A percentile compares a stretch with the other conserved stretches of the same genome.
These are phyloP conservation scores for Xylocampa areola DNA, from an alignment of 2,888 invertebrate species.

Conservation along the genomic window DNA sequence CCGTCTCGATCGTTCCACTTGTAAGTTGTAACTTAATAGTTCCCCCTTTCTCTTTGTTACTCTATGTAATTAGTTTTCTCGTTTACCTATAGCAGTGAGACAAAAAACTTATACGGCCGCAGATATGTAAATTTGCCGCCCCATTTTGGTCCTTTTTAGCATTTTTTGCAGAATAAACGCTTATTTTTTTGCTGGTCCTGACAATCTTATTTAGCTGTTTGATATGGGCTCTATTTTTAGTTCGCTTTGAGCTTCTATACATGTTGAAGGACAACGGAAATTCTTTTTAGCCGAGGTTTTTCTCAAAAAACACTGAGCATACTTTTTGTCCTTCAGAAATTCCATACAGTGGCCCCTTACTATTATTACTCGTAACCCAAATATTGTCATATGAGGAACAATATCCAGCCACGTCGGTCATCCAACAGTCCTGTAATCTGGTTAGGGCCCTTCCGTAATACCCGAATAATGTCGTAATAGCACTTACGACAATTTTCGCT, in stretches of 20 bases:
- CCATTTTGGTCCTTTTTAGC: conserved; percentile 21
- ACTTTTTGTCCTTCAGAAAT: conserved; percentile 9
- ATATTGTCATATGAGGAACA: conserved; percentile 14
- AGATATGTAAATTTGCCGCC: conserved; percentile 6
- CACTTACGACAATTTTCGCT: conserved; percentile 70
- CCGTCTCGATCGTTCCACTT: conserved; percentile 33
- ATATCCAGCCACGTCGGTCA: conserved; percentile 44
- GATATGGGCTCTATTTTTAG: conserved; percentile 34
- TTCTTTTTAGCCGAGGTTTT: conserved; percentile 21
- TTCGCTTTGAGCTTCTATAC: conserved; percentile 35
- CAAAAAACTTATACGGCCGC: conserved; percentile 17
- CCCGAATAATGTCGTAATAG: conserved; percentile 64
- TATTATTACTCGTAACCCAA: conserved; percentile 16
- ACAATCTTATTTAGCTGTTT: conserved; percentile 45
- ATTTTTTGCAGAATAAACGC: conserved; percentile 2
- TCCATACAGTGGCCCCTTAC: conserved; percentile 26
- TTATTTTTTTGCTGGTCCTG: conserved; percentile 22
- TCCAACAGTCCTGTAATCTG: conserved; percentile 67
- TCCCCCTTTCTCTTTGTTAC: conserved; percentile 64
- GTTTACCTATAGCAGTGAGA: conserved; percentile 7
- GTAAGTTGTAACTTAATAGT: conserved; percentile 63
- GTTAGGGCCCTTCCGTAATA: conserved; percentile 64
- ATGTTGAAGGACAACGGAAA: conserved; percentile 38
- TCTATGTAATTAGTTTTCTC: conserved; percentile 43
- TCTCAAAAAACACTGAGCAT: conserved; percentile 4